phyloP scores from a whole-genome alignment of 64 coral and sea anemone genomes.

The Stichodactyla helianthus region DNA sequence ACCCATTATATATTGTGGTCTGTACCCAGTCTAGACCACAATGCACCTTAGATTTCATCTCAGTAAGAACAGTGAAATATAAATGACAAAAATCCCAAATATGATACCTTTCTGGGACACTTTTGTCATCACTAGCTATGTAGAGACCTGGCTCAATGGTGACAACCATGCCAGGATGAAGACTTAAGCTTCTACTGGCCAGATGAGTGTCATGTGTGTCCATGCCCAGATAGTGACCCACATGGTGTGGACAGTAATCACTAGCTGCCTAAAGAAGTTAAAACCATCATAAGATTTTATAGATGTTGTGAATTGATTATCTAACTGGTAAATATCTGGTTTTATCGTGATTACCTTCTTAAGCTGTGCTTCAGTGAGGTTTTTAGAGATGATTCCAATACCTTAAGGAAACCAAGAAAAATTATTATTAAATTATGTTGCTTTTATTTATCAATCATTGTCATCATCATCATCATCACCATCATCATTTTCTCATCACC shows the following conservation, averaged over 20 bases:
- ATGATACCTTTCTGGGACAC: conserved; percentile 63
- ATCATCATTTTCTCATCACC: too few relatives aligned
- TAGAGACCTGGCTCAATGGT: conserved; percentile 97
- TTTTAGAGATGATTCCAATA: conserved; percentile 27
- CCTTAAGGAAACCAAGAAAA: neutral
- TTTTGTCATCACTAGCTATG: conserved; percentile 50
- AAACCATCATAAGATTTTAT: neutral
- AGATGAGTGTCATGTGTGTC: conserved; percentile 92
- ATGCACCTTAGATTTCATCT: too few relatives aligned
- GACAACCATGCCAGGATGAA: conserved; percentile 79
- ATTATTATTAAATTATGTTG: neutral
- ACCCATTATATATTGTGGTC: too few relatives aligned
- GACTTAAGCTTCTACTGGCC: conserved; percentile 63
- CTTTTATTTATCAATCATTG: neutral
- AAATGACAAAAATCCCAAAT: neutral
- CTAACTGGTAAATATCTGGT: too few relatives aligned
- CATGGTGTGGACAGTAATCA: conserved; percentile 83
- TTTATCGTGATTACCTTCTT: conserved; percentile 17
- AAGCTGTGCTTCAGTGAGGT: conserved; percentile 31
- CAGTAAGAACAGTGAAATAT: neutral
- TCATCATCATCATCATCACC: too few relatives aligned
- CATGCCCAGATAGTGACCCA: conserved; percentile 95
- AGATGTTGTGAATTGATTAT: too few relatives aligned
- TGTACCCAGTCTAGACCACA: too few relatives aligned
- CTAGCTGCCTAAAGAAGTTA: conserved; percentile 36